Evolutionary conservation across 2,797 vertebrate species (phyloP).

Genomic region (Euphonia xanthogaster): DNA sequence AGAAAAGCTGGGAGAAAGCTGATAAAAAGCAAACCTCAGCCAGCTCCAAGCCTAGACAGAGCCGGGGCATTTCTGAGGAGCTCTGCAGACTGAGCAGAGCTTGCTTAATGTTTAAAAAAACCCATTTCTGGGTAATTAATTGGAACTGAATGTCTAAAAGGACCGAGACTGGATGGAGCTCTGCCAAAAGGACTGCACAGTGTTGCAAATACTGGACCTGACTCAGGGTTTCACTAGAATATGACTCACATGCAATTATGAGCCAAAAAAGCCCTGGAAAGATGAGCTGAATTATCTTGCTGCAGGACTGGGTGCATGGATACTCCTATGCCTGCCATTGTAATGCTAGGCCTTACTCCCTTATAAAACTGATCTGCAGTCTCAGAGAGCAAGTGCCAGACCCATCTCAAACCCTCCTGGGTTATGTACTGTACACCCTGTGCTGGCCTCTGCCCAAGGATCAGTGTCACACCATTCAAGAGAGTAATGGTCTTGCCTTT

Average conservation of each 20-base stretch:
- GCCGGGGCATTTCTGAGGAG: neutral
- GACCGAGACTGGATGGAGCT: conserved; percentile 5
- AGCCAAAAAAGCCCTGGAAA: conserved; percentile 44
- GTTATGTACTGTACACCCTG: neutral
- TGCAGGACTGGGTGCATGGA: neutral
- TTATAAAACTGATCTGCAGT: neutral
- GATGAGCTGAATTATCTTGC: neutral
- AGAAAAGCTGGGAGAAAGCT: conserved; percentile 38
- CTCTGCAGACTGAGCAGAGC: conserved; percentile 29
- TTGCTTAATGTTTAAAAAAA: conserved; percentile 50
- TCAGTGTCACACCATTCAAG: neutral
- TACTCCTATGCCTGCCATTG: neutral
- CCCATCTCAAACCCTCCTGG: neutral
- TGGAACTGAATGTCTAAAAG: conserved; percentile 39
- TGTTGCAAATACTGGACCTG: conserved; percentile 48
- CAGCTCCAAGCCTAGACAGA: conserved; percentile 26
- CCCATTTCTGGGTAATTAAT: conserved; percentile 47
- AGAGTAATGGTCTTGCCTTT: neutral
- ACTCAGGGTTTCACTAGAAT: conserved; percentile 46
- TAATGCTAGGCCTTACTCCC: neutral
- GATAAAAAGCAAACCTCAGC: conserved; percentile 11
- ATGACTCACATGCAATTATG: conserved; percentile 27
- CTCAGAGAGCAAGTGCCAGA: neutral
- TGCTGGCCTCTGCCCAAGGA: neutral
- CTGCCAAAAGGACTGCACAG: conserved; percentile 50